Conservation (phyloP, 2,113 vertebrate genomes). For the Corythornis vintsioides region DNA sequence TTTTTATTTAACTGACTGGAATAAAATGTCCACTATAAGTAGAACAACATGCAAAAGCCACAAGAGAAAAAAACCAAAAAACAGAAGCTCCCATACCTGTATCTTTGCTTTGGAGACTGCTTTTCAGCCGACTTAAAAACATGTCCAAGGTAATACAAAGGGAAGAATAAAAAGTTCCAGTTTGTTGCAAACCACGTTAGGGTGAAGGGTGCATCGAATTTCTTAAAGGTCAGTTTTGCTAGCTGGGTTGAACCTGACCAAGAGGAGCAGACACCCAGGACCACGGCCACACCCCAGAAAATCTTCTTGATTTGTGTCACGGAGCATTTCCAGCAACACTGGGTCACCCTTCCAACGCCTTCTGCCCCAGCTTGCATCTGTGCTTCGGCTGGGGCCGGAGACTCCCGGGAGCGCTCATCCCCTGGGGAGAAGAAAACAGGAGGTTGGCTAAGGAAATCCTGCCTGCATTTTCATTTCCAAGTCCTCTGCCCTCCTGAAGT, state of each 20-base stretch:
- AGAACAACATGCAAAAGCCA: conserved; percentile 12
- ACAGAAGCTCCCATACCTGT: conserved; percentile 81
- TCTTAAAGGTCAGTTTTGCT: conserved; percentile 90
- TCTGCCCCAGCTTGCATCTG: conserved; percentile 77
- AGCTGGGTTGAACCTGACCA: conserved; percentile 94
- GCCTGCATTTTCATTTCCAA: not conserved
- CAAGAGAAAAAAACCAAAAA: not conserved
- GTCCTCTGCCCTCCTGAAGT: not conserved
- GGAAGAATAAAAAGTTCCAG: conserved; percentile 97
- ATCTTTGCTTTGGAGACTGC: conserved; percentile 89
- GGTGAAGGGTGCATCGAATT: conserved; percentile 92
- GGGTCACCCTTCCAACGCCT: conserved; percentile 71
- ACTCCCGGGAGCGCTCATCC: conserved; percentile 88
- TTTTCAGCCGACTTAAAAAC: conserved; percentile 89
- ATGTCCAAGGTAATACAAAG: conserved; percentile 91
- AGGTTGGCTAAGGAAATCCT: not conserved
- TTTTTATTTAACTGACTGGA: not conserved
- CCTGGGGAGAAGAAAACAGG: conserved; percentile 70
- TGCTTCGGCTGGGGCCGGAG: conserved; percentile 81
- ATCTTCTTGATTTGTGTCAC: conserved; percentile 80
- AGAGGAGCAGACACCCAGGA: conserved; percentile 91
- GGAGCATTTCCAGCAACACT: conserved; percentile 82
- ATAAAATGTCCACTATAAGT: not conserved
- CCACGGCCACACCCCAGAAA: conserved; percentile 89
- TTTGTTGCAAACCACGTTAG: conserved; percentile 96